Percentiles rank a stretch among this genome's conserved stretches.
Evolutionary conservation across 2,113 vertebrate species (phyloP).

Genomic region (Anas platyrhynchos): DNA sequence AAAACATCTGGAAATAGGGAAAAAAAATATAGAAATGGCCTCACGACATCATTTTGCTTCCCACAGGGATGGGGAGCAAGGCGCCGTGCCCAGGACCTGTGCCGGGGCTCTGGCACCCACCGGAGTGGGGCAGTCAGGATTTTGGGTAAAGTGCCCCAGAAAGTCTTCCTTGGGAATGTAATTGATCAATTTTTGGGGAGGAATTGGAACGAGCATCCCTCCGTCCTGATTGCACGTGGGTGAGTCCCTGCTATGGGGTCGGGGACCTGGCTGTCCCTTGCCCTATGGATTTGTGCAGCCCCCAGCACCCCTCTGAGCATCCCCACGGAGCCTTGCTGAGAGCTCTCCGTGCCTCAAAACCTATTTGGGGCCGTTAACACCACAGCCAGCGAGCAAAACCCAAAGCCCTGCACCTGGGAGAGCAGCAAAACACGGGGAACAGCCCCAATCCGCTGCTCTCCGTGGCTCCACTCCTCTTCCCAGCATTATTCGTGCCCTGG

Average conservation of each 20-base stretch:
- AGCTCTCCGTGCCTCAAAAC: not conserved
- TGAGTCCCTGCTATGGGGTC: not conserved
- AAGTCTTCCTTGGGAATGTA: not conserved
- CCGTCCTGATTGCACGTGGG: too few relatives aligned
- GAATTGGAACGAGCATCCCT: not conserved
- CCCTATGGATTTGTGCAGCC: not conserved
- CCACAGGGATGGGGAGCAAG: too few relatives aligned
- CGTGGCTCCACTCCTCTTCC: not conserved
- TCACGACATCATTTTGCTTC: accelerated
- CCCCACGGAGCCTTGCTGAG: not conserved
- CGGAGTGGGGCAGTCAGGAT: too few relatives aligned
- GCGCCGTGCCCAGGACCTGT: too few relatives aligned
- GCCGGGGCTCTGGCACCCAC: too few relatives aligned
- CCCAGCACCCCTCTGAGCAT: not conserved
- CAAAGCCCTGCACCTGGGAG: not conserved
- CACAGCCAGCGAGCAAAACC: not conserved
- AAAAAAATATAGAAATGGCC: not conserved
- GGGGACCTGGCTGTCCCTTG: not conserved
- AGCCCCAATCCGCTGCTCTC: not conserved
- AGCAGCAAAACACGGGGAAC: not conserved
- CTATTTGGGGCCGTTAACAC: accelerated
- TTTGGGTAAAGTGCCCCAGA: not conserved
- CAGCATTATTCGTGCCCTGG: not conserved
- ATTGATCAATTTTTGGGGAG: not conserved
- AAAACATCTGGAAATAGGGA: not conserved